phyloP scores from a whole-genome alignment of 2,797 vertebrate species.

The Pantherophis alleghaniensis region DNA sequence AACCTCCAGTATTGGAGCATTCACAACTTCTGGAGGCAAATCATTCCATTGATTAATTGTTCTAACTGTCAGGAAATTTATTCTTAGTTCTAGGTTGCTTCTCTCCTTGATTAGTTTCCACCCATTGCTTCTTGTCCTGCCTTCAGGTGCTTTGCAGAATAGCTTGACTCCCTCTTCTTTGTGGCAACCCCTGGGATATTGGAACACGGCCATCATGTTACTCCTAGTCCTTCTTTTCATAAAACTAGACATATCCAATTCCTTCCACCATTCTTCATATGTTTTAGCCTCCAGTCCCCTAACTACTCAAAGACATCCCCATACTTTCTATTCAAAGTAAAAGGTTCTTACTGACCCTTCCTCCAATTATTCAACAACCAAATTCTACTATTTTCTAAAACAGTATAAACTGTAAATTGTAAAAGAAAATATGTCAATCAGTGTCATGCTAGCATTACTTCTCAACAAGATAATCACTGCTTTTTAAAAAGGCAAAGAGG shows the following conservation, averaged over 20 bases:
- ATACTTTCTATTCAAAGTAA: background rate
- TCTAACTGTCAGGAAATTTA: too few species aligned
- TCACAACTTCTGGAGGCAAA: too few species aligned
- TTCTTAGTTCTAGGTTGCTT: too few species aligned
- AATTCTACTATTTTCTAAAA: background rate
- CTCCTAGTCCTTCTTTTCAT: background rate
- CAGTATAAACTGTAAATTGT: background rate
- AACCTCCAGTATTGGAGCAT: too few species aligned
- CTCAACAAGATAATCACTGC: background rate
- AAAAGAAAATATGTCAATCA: background rate
- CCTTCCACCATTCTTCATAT: background rate
- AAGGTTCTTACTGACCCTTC: background rate
- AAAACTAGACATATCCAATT: background rate
- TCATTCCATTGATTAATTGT: too few species aligned
- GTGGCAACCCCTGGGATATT: background rate
- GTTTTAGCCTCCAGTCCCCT: background rate
- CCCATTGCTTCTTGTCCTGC: too few species aligned
- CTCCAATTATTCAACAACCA: background rate
- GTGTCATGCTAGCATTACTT: constrained; percentile 3
- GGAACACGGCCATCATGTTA: background rate
- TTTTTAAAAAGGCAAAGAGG: constrained; percentile 22
- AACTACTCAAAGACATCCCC: background rate
- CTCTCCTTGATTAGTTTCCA: too few species aligned
- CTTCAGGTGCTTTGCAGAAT: too few species aligned
- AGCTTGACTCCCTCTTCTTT: background rate